Evolutionary conservation across 1,140 invertebrate species (phyloP).

Genomic region (Pseudomyrmex gracilis): DNA sequence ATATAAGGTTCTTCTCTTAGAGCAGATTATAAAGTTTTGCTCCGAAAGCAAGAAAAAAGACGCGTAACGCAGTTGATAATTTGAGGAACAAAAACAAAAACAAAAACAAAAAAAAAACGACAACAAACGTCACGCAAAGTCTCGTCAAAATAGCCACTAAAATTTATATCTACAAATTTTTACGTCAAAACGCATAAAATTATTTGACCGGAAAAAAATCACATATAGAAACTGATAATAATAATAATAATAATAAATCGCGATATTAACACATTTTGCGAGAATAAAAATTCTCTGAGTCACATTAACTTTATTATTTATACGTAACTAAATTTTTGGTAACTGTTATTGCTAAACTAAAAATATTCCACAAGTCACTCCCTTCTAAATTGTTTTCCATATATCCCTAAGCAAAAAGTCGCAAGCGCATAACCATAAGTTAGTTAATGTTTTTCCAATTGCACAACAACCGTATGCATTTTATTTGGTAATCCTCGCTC

Average conservation of each 20-base stretch:
- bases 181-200: slow-evolving; percentile 32
- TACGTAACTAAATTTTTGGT: slow-evolving; percentile 7
- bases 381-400: slow-evolving; percentile 19
- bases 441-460: slow-evolving; percentile 13
- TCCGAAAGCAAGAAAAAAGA: slow-evolving; percentile 23
- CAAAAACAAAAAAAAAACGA: slow-evolving; percentile 1
- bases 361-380: slow-evolving; percentile 3
- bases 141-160: neutral
- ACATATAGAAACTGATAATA: neutral
- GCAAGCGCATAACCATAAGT: slow-evolving; percentile 9
- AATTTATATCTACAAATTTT: slow-evolving; percentile 26
- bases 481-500: slow-evolving; percentile 15
- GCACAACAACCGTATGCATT: slow-evolving; percentile 6
- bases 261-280: too few species aligned
- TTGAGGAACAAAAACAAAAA: neutral
- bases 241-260: neutral
- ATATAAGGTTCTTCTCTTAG: neutral
- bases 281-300: slow-evolving; percentile 11
- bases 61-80: neutral
- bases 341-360: slow-evolving; percentile 22
- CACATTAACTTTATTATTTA: neutral
- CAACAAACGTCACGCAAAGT: neutral
- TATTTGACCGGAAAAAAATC: slow-evolving; percentile 1
- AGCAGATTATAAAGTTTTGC: slow-evolving; percentile 1
- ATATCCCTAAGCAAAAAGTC: slow-evolving; percentile 31